phyloP scores from a whole-genome alignment of 1,140 invertebrate species.

The Caerostris extrusa region DNA sequence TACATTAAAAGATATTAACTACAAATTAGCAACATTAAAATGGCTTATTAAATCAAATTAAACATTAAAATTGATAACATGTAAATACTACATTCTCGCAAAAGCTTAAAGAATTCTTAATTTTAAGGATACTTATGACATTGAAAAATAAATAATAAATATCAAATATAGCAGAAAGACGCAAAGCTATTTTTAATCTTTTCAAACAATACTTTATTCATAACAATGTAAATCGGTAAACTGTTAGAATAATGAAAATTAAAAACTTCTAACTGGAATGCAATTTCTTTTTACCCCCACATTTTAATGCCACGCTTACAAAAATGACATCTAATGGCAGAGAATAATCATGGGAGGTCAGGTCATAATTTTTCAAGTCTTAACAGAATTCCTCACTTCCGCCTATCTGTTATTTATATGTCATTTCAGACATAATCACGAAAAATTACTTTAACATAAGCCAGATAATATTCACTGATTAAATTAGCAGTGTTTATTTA shows the following conservation, averaged over 20 bases:
- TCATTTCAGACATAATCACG: not conserved
- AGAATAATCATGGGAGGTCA: constrained; percentile 18
- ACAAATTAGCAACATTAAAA: no score
- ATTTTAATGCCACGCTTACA: not conserved
- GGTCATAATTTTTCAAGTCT: constrained; percentile 20
- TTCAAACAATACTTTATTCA: no score
- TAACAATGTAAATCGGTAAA: no score
- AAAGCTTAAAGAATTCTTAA: no score
- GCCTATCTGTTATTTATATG: constrained; percentile 9
- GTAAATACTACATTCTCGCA: no score
- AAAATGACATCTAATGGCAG: not conserved
- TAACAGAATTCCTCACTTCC: not conserved
- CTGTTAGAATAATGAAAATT: not conserved
- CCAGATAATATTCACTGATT: not conserved
- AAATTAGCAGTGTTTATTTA: constrained; percentile 19
- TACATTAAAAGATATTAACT: no score
- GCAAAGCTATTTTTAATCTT: no score
- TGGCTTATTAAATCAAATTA: no score
- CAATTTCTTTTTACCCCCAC: not conserved
- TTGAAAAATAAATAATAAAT: no score
- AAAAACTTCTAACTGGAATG: not conserved
- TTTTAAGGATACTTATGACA: no score
- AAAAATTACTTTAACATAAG: not conserved
- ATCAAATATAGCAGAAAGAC: no score
- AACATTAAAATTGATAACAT: no score